phyloP scores from a whole-genome alignment of 2,888 invertebrate genomes.

The Drosophila koepferae region DNA sequence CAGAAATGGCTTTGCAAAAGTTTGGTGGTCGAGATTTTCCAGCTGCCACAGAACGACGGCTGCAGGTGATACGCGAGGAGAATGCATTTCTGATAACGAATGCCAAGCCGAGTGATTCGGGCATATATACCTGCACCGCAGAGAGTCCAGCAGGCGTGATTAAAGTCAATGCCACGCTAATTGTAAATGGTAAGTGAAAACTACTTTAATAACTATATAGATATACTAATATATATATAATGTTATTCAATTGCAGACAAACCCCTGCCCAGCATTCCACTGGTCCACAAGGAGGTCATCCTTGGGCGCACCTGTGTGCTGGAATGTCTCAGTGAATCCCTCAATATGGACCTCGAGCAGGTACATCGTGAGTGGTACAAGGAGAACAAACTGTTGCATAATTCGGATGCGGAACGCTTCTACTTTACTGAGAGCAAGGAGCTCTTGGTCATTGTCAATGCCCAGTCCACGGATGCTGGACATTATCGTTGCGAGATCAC shows the following conservation, averaged over 20 bases:
- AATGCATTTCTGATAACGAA: conserved; percentile 97
- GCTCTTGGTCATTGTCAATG: conserved; percentile 93
- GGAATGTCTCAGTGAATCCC: conserved; percentile 88
- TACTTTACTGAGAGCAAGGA: conserved; percentile 95
- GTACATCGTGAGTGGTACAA: conserved; percentile 90
- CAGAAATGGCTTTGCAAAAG: conserved; percentile 96
- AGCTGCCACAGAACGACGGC: conserved; percentile 95
- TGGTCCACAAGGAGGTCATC: conserved; percentile 89
- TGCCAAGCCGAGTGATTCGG: conserved; percentile 94
- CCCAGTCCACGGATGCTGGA: conserved; percentile 92
- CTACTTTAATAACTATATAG: too few species aligned
- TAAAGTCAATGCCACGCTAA: conserved; percentile 93
- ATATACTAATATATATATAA: not conserved
- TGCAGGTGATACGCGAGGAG: conserved; percentile 96
- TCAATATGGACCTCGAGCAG: conserved; percentile 89
- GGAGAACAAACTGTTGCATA: conserved; percentile 90
- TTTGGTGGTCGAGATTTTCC: conserved; percentile 97
- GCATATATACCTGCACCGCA: conserved; percentile 97
- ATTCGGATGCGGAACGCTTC: conserved; percentile 88
- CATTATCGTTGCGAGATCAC: conserved; percentile 95
- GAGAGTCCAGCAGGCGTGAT: conserved; percentile 95
- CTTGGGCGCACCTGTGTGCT: conserved; percentile 94
- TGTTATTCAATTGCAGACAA: conserved; percentile 87
- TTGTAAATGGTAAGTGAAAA: conserved; percentile 86
- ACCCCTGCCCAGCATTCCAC: conserved; percentile 92